Conservation (phyloP, 2,113 vertebrate genomes). For the Zeus faber region DNA sequence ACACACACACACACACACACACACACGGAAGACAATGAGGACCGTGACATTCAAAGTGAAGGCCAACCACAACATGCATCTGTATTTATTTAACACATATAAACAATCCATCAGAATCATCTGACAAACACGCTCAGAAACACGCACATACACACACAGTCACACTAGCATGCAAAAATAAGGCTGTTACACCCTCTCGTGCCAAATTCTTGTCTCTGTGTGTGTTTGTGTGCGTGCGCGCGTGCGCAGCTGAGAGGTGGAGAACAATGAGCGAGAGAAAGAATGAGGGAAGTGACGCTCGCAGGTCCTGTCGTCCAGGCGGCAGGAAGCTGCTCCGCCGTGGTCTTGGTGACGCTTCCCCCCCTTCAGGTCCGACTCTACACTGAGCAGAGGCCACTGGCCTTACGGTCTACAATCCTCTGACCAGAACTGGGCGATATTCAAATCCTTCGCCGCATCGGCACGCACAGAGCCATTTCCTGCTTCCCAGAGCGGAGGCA, state of each 20-base stretch:
- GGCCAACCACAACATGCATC: conserved; percentile 54
- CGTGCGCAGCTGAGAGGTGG: neutral
- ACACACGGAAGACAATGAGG: conserved; percentile 43
- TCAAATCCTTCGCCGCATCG: no score
- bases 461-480: no score
- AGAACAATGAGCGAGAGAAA: conserved; percentile 9
- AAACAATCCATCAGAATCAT: conserved; percentile 39
- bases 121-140: conserved; percentile 33
- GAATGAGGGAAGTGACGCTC: neutral
- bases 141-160: conserved; percentile 4
- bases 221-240: conserved; percentile 13
- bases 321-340: neutral
- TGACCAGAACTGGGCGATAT: no score
- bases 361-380: no score
- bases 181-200: neutral
- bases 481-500: no score
- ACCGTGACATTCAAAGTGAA: conserved; percentile 38
- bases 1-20: neutral
- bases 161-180: conserved; percentile 1
- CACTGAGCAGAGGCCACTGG: no score
- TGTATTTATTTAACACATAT: conserved; percentile 48
- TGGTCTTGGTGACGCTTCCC: no score
- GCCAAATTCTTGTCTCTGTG: neutral
- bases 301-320: neutral
- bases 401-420: no score